Conservation (phyloP, 2,113 vertebrate species). For the Triplophysa rosa region DNA sequence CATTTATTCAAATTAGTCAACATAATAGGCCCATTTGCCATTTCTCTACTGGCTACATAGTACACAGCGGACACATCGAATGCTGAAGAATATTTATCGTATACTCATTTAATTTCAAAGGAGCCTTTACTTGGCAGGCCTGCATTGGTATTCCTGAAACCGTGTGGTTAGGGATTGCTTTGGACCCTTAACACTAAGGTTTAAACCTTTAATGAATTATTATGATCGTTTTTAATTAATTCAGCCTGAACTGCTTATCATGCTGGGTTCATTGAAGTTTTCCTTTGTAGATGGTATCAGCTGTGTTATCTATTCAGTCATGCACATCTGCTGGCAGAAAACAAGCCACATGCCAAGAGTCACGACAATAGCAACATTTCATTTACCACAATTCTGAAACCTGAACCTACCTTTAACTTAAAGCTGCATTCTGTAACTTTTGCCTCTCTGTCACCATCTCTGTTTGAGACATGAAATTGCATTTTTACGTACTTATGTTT, state of each 20-base stretch:
- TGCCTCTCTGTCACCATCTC: no score
- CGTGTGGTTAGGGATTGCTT: not conserved
- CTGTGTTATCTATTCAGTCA: no score
- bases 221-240: no score
- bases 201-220: no score
- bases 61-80: not conserved
- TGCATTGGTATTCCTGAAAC: not conserved
- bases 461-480: no score
- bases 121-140: not conserved
- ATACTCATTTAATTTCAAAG: not conserved
- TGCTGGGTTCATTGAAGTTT: not conserved
- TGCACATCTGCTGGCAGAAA: no score
- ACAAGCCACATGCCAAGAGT: no score
- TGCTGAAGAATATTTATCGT: not conserved
- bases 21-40: slow-evolving; percentile 43
- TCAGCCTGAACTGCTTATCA: no score
- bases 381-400: not conserved
- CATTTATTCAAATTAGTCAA: slow-evolving; percentile 47
- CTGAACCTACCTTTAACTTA: not conserved
- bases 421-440: no score
- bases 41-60: not conserved
- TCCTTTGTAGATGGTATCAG: not conserved
- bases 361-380: not conserved
- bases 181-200: not conserved
- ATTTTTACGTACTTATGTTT: no score